Conservation (phyloP, 1,140 invertebrate genomes). For the Lanistes nyassanus region DNA sequence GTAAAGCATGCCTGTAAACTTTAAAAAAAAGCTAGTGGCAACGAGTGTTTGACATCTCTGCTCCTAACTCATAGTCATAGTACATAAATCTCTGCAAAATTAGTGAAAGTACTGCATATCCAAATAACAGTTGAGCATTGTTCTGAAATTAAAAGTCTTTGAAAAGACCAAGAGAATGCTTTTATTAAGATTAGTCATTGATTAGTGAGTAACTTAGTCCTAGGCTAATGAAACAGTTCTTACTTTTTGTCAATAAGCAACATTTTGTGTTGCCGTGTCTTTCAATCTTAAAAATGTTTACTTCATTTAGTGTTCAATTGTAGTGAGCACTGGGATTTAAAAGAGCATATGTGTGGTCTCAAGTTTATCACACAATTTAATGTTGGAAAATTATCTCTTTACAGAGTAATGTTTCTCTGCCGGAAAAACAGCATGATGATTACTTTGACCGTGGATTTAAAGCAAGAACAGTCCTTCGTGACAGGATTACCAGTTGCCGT, state of each 20-base stretch:
- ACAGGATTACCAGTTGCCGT: conserved; percentile 6
- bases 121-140: not conserved
- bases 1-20: not conserved
- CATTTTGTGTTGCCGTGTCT: not conserved
- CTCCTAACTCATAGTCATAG: too few relatives aligned
- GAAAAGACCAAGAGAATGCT: too few relatives aligned
- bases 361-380: not conserved
- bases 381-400: not conserved
- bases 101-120: not conserved
- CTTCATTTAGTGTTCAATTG: not conserved
- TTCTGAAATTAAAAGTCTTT: not conserved
- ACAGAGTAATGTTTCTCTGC: not conserved
- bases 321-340: too few relatives aligned
- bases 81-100: not conserved
- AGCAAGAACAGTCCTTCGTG: conserved; percentile 17
- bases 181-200: too few relatives aligned
- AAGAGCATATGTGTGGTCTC: too few relatives aligned
- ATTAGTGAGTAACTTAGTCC: too few relatives aligned
- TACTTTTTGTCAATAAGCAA: not conserved
- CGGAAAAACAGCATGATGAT: conserved; percentile 22
- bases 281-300: not conserved
- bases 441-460: conserved; percentile 25
- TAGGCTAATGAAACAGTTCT: not conserved
- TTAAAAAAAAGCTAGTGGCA: not conserved
- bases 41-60: not conserved